Conservation (phyloP, 2,113 vertebrate genomes). For the Phrynocephalus versicolor region DNA sequence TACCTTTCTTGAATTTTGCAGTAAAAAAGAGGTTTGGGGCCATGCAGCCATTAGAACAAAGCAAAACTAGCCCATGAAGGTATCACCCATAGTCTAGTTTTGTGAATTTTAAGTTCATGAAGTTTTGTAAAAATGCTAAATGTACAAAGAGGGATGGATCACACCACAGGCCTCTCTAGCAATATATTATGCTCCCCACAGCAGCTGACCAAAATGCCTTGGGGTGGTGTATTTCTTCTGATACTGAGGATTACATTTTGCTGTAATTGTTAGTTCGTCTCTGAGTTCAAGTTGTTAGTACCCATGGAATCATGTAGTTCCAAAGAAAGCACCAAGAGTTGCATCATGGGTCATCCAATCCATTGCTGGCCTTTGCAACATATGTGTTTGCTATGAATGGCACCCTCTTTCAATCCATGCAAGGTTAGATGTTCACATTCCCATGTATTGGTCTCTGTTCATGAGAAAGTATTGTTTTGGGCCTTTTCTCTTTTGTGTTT, state of each 20-base stretch:
- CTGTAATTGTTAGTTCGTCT: background rate
- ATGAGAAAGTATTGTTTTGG: background rate
- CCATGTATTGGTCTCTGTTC: background rate
- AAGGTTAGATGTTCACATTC: background rate
- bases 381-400: background rate
- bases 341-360: background rate
- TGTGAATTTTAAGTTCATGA: background rate
- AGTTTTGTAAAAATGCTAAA: background rate
- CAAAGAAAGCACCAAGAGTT: background rate
- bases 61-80: too few relatives aligned
- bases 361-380: background rate
- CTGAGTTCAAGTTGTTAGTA: too few relatives aligned
- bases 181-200: background rate
- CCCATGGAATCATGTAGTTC: background rate
- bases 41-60: too few relatives aligned
- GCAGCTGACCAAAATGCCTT: background rate
- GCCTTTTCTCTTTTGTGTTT: too few relatives aligned
- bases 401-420: background rate
- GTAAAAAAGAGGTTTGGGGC: too few relatives aligned
- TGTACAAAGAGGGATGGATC: background rate
- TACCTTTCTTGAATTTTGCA: background rate
- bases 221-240: background rate
- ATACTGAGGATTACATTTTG: background rate
- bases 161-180: background rate
- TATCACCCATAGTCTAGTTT: too few relatives aligned